Evolutionary conservation across 2,113 vertebrate genomes (phyloP), one percentile per base, ranked within the genome.

Genomic region (Acrocephalus arundinaceus): DNA sequence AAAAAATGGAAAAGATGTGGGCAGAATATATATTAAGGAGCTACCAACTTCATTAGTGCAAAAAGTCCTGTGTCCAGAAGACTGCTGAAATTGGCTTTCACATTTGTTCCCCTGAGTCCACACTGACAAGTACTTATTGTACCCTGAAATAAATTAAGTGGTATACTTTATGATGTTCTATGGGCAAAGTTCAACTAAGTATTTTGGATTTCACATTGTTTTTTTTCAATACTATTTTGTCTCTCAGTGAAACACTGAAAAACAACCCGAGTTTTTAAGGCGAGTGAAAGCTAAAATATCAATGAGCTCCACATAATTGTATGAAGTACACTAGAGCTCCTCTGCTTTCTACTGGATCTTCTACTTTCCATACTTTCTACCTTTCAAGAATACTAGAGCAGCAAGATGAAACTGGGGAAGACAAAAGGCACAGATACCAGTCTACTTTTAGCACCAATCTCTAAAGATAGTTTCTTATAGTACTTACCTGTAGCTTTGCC

Each of bases 401-500:
- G 8, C 8, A 61, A 62, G 52, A 75, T 24, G 3, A 81, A 81
- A 75, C 1, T 24, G 22, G 7, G 22, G 5, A 16, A 70, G 10
- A 68, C 30, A 9, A 68, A 19, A 5, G 3, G 11, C 8, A 72
- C 17, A 68, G 18, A 3, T 23, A 49, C 2, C 19, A 51, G 13
- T 13, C 35, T 67, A 83, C 15, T 51, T 83, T 87, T 27, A 86
- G 63, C 30, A 63, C 11, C 17, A 75, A 11, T 43, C n/a, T 85
- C 57, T 85, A 51, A 30, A 82, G 30, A 31, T 6, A 41, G 23
- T 27, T 59, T 91, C 19, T 59, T 59, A 37, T 2, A 1, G 57
- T 48, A 94, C 97, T 87, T 79, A 98, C 98, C 97, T 98, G 97
- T 63, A 98, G 92, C 81, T 98, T 98, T 43, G 94, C 97, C 91